Evolutionary conservation across 1,140 invertebrate genomes (phyloP), one percentile per base, ranked within the genome.

Genomic region (Araneus ventricosus): DNA sequence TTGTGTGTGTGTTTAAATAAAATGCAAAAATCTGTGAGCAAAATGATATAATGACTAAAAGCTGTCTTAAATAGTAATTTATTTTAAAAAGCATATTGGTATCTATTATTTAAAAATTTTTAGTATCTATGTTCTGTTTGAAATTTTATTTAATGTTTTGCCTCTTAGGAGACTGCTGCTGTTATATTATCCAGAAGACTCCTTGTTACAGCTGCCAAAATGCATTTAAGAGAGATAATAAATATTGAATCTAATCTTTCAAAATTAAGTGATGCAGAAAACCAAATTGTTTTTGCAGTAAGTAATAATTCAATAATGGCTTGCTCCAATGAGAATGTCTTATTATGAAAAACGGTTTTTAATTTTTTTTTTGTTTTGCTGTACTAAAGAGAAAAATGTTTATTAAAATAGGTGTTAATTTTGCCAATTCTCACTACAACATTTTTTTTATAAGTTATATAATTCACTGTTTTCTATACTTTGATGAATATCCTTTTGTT

Each of bases 181-280:
- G 10, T 75, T 20, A 41, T 22, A 8, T 14, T 75, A 37, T 75
- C 34, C 22, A 37, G 87, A 45, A 70, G 75, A 34, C 37, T 88
- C 0, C 39, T 88, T 37, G 63, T 88, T 22, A 75, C 5, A 70
- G 24, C 34, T 75, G 22, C 20, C 1, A 88, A 88, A 70, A 27
- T 70, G 37, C 34, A 30, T 24, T 14, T 88, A 14, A 88, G 30
- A 70, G 87, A 88, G 70, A 70, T 88, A 52, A 41, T 41, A 75
- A 27, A 52, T 70, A 27, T 75, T 41, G 63, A 88, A 45, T 27
- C 22, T 52, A 27, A 75, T 37, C 22, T 88, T 67, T 20, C 6
- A 17, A 41, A n/a, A 41, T 70, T 88, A 75, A 88, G 14, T 30
- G 39, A 67, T 37, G 14, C 30, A 20, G 87, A 88, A 39, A 34